Percentiles rank a stretch among this genome's conserved stretches.
phyloP scores from a whole-genome alignment of 2,888 invertebrate species.

The Panzeria rudis region DNA sequence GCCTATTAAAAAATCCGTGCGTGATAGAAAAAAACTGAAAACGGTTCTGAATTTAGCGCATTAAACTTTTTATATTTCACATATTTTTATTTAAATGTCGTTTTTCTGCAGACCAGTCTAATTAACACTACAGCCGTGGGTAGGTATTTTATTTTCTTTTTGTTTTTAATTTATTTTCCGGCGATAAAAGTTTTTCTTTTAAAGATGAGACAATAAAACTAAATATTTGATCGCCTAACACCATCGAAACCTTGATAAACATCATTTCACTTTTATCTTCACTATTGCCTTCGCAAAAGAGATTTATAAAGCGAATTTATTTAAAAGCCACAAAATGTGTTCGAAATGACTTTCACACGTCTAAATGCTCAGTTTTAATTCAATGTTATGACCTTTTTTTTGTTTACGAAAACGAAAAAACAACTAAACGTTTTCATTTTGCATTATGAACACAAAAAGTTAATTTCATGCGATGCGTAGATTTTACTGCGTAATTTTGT shows the following conservation, averaged over 20 bases:
- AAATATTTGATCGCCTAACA: constrained; percentile 24
- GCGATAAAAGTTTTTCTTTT: not conserved
- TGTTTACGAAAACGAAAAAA: not conserved
- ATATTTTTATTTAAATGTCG: too few relatives aligned
- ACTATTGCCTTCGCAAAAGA: not conserved
- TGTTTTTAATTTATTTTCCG: not conserved
- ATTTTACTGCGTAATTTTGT: not conserved
- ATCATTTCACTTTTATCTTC: not conserved
- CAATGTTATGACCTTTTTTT: constrained; percentile 1
- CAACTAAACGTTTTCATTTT: constrained; percentile 13
- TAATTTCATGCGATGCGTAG: not conserved
- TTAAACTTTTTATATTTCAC: too few relatives aligned
- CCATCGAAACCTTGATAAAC: constrained; percentile 19
- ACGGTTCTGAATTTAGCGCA: too few relatives aligned
- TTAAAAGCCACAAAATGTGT: constrained; percentile 15
- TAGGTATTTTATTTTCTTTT: not conserved
- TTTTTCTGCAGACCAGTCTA: too few relatives aligned
- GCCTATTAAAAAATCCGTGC: too few relatives aligned
- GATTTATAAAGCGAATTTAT: constrained; percentile 2
- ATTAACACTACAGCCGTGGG: too few relatives aligned
- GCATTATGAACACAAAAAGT: constrained; percentile 10
- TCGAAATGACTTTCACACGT: constrained; percentile 36
- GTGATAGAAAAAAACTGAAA: too few relatives aligned
- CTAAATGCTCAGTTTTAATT: constrained; percentile 40
- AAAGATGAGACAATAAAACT: not conserved